A percentile compares a stretch with the other conserved stretches of the same genome.
phyloP scores from a whole-genome alignment of 2,797 vertebrate species.

The Peromyscus aztecus region DNA sequence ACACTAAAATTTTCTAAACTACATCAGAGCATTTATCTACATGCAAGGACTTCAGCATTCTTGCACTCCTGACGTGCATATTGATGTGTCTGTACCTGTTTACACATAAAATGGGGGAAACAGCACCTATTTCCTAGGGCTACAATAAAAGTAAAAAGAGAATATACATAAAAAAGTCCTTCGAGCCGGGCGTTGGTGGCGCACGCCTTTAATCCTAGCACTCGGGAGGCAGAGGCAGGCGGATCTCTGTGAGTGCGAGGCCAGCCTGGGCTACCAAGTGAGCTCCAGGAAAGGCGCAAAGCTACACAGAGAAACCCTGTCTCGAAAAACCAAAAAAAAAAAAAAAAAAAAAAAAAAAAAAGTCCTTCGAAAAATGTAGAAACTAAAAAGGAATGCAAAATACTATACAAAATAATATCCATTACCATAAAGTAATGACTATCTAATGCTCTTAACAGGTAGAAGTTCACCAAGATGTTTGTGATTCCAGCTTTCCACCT shows the following conservation, averaged over 20 bases:
- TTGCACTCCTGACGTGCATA: neutral
- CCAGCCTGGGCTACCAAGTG: too few relatives aligned
- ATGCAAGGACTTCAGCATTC: neutral
- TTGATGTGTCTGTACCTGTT: neutral
- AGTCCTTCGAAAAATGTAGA: slow-evolving; percentile 64
- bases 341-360: too few relatives aligned
- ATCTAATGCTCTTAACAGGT: neutral
- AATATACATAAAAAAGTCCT: slow-evolving; percentile 20
- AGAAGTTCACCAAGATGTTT: slow-evolving; percentile 23
- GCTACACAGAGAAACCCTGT: too few relatives aligned
- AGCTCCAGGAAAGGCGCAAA: too few relatives aligned
- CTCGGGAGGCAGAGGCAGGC: too few relatives aligned
- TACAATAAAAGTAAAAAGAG: slow-evolving; percentile 43
- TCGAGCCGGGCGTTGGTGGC: too few relatives aligned
- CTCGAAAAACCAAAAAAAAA: too few relatives aligned
- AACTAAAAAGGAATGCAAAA: neutral
- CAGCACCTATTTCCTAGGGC: neutral
- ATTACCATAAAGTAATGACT: neutral
- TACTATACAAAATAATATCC: neutral
- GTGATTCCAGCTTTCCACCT: slow-evolving; percentile 2
- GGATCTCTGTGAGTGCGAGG: too few relatives aligned
- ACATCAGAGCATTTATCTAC: neutral
- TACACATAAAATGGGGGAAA: slow-evolving; percentile 1
- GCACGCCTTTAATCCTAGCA: too few relatives aligned
- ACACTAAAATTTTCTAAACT: neutral